Percentiles rank a stretch among this genome's conserved stretches.
phyloP scores from a whole-genome alignment of 2,113 vertebrate genomes.

The Percina caprodes region DNA sequence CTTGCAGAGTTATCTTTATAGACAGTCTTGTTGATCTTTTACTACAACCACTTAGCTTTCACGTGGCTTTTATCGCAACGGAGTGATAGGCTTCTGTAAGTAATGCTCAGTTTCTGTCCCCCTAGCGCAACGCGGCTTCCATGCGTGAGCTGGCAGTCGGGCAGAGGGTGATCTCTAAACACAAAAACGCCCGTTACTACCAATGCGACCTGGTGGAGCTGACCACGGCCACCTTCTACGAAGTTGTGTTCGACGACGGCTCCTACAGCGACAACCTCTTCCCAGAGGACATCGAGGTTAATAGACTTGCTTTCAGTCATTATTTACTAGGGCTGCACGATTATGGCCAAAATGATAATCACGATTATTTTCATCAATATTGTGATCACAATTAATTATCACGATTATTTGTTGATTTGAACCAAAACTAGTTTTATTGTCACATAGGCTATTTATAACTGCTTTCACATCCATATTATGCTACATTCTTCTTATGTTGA shows the following conservation, averaged over 20 bases:
- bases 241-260: slow-evolving; percentile 97
- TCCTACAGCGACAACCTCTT: slow-evolving; percentile 98
- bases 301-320: not conserved
- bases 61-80: too few species aligned
- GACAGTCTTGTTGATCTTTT: not conserved
- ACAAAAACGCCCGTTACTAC: slow-evolving; percentile 96
- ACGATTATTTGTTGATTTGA: too few species aligned
- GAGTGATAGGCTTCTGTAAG: not conserved
- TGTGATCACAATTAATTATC: too few species aligned
- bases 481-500: too few species aligned
- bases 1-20: not conserved
- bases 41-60: not conserved
- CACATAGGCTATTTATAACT: too few species aligned
- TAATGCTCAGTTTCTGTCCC: slow-evolving; percentile 9
- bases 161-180: slow-evolving; percentile 95
- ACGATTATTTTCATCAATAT: too few species aligned
- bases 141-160: slow-evolving; percentile 89
- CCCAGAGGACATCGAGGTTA: slow-evolving; percentile 97
- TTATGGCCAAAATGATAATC: too few species aligned
- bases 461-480: too few species aligned
- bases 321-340: too few species aligned
- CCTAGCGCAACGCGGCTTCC: slow-evolving; percentile 86
- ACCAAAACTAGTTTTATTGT: too few species aligned
- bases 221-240: slow-evolving; percentile 95
- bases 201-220: slow-evolving; percentile 94